Base-by-base conservation (phyloP, 1,140 invertebrate genomes). In the Aphaenogaster rudis region DNA sequence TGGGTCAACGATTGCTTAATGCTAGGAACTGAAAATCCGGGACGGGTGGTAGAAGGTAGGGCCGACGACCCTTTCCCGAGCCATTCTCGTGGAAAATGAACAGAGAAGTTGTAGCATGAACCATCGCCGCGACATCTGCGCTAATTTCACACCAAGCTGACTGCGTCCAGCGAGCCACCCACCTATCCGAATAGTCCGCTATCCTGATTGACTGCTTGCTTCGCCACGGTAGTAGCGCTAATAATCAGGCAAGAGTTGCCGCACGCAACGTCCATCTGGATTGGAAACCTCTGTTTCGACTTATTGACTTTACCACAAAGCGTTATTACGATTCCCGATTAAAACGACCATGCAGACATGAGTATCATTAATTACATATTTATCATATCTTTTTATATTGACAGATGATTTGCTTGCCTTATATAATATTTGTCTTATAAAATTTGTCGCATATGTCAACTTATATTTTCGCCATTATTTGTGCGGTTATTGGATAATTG, bases 61-160 rank as follows among this genome's bases (percentile, higher is more conserved):
- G 84, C 80, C 81, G 76, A 81, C 69, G 81, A 89, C 82, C 90
- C 92, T 88, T 90, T 92, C 87, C 85, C 92, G 90, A 93, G 93
- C 92, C 94, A 95, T 95, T 95, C 95, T 95, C 89, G 93, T 94
- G 95, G 95, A 95, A 95, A 95, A 95, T 95, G 94, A 95, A 95
- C 94, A 94, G 92, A 94, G 92, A 92, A 94, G 90, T 92, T 90
- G 91, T 90, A 93, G 90, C 93, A 93, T 90, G 91, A 93, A 89
- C 89, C 93, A 92, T 94, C 93, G 94, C 94, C 94, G 93, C 94
- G 94, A 95, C 94, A 95, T 95, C 94, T 95, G 94, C 94, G 94
- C 95, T 95, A 95, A 95, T 95, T 95, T 95, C 95, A 95, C 95
- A 95, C 94, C 92, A 91, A 94, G 93, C 91, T 95, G 94, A 94